Conservation (phyloP, 2,888 invertebrate genomes). For the Boloria euphrosyne region DNA sequence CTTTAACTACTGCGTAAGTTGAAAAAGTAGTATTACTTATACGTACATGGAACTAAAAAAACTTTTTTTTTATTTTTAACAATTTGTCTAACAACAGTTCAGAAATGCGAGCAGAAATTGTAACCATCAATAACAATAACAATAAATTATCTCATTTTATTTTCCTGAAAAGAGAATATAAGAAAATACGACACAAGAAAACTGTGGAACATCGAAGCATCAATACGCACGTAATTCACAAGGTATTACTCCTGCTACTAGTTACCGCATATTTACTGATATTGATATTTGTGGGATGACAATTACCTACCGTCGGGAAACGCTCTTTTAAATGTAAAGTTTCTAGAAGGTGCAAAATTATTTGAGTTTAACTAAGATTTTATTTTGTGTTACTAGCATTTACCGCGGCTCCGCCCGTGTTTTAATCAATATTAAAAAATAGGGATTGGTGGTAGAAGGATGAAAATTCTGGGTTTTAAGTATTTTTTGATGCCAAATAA, state of each 20-base stretch:
- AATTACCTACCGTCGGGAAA: conserved; percentile 53
- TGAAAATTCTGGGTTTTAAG: no score
- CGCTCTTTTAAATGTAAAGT: conserved; percentile 8
- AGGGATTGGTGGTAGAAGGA: no score
- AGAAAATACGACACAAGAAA: conserved; percentile 22
- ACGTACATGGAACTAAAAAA: no score
- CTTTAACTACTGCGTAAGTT: no score
- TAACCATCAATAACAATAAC: not conserved
- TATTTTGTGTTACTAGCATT: no score
- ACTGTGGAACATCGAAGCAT: conserved; percentile 12
- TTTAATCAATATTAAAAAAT: no score
- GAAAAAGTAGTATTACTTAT: no score
- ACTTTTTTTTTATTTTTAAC: not conserved
- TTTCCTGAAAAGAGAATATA: conserved; percentile 14
- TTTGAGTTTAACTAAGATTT: no score
- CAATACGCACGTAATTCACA: conserved; percentile 34
- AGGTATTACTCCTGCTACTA: conserved; percentile 28
- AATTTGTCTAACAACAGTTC: no score
- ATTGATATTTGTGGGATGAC: conserved; percentile 66
- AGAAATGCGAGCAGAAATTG: no score
- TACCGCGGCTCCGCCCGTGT: no score
- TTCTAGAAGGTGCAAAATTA: conserved; percentile 6
- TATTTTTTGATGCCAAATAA: no score
- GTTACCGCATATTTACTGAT: conserved; percentile 58
- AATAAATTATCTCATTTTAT: not conserved